Base-by-base conservation (phyloP, 2,113 vertebrate species). In the Limanda limanda region DNA sequence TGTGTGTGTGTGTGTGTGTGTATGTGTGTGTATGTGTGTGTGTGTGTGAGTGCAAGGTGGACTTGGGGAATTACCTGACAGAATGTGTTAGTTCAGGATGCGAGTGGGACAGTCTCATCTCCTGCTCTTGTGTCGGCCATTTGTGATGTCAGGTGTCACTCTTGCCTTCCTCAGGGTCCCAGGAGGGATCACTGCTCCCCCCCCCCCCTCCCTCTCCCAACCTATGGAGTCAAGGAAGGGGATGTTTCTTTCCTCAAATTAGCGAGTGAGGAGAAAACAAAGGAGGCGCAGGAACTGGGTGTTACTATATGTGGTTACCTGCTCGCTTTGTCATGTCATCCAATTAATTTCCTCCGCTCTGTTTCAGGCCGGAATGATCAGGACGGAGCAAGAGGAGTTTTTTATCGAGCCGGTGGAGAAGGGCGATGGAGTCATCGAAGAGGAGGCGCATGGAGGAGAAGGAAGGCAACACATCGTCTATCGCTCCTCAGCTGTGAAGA, bases 331-430 rank as follows among this genome's bases (percentile, higher is more conserved):
- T 45, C 14, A 15, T 59, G 66, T 76, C 60, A 7, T 65, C 71
- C 56, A 70, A 62, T 78, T 87, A 65, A 81, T 86, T 63, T 74
- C 73, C 35, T 15, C 1, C 56, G 37, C 54, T 82, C 61, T 78
- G 74, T 86, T 83, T 68, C 93, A 99, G 98, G 98, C 98, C 71
- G 98, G 98, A 42, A 95, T 99, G 96, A 99, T 99, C 88, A 95
- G 95, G 78, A 97, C 96, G 20, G 96, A 97, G 85, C 92, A 97
- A 87, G 98, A 99, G 68, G 98, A 99, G 92, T 99, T 97, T 95
- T 99, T 98, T 91, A 99, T 99, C 3, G 98, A 99, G 82, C 98
- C 98, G 0, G 84, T 97, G 89, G 95, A 98, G 89, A 94, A 93
- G 66, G 96, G 96, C 1, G 81, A 87, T 48, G 88, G 86, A 68